A percentile compares a stretch with the other conserved stretches of the same genome.
phyloP scores from a whole-genome alignment of 2,113 vertebrate species.

The Suricata suricatta region DNA sequence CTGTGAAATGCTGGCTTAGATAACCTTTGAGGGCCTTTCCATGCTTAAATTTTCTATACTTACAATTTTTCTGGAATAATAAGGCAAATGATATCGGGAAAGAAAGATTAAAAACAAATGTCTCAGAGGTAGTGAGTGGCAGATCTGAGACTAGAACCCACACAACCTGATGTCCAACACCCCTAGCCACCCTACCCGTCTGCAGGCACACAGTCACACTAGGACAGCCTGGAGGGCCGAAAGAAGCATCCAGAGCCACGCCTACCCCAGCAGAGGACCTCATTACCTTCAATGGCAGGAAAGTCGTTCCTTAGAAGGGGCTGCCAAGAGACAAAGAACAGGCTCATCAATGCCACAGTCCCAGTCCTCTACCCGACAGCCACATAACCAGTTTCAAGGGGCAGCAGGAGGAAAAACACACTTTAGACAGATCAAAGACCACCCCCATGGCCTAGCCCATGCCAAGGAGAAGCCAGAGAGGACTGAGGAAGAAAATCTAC shows the following conservation, averaged over 20 bases:
- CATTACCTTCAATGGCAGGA: constrained; percentile 92
- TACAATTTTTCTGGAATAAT: neutral
- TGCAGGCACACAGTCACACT: neutral
- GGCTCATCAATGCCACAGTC: neutral
- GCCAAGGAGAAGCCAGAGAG: neutral
- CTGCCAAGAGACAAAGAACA: constrained; percentile 82
- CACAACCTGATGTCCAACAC: fast-evolving
- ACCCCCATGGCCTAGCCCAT: neutral
- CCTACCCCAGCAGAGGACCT: neutral
- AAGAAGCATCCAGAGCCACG: neutral
- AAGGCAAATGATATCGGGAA: neutral
- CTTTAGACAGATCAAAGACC: neutral
- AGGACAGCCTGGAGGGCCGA: neutral
- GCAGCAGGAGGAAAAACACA: neutral
- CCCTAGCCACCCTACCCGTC: neutral
- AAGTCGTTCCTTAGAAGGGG: constrained; percentile 86
- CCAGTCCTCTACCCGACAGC: neutral
- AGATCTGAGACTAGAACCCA: neutral
- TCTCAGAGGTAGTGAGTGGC: neutral
- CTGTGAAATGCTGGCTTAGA: neutral
- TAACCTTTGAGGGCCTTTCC: neutral
- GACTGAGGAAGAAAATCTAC: neutral
- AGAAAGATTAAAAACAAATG: neutral
- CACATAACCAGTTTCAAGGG: neutral
- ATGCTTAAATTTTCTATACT: neutral